Conservation (phyloP, 2,888 invertebrate species). For the Muscina levida region DNA sequence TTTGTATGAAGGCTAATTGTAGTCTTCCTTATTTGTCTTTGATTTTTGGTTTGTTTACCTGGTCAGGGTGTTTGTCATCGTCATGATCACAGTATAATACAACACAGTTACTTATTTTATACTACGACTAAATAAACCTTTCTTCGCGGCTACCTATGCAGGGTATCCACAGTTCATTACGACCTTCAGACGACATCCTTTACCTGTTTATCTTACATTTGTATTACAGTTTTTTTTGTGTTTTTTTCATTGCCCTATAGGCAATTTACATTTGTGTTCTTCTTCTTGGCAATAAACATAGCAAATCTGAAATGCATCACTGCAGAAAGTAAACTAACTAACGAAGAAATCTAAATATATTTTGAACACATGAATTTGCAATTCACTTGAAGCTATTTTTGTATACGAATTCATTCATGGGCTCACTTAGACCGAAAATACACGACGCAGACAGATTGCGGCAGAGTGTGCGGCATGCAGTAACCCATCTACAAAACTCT, state of each 20-base stretch:
- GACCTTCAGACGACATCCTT: not conserved
- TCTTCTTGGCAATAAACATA: constrained; percentile 53
- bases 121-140: no score
- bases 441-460: no score
- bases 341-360: constrained; percentile 31
- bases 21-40: no score
- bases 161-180: not conserved
- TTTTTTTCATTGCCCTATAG: constrained; percentile 24
- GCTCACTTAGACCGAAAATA: not conserved
- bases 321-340: not conserved
- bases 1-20: no score
- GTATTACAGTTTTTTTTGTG: constrained; percentile 8
- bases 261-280: constrained; percentile 48
- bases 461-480: no score
- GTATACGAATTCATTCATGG: not conserved
- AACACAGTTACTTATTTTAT: no score
- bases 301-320: constrained; percentile 7
- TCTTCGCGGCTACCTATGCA: not conserved
- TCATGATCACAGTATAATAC: no score
- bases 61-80: no score
- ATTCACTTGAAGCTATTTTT: constrained; percentile 31
- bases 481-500: not conserved
- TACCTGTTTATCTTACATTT: not conserved
- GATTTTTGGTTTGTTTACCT: no score
- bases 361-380: constrained; percentile 40